Evolutionary conservation across 2,113 vertebrate genomes (phyloP).

Genomic region (Trogon surrucura): DNA sequence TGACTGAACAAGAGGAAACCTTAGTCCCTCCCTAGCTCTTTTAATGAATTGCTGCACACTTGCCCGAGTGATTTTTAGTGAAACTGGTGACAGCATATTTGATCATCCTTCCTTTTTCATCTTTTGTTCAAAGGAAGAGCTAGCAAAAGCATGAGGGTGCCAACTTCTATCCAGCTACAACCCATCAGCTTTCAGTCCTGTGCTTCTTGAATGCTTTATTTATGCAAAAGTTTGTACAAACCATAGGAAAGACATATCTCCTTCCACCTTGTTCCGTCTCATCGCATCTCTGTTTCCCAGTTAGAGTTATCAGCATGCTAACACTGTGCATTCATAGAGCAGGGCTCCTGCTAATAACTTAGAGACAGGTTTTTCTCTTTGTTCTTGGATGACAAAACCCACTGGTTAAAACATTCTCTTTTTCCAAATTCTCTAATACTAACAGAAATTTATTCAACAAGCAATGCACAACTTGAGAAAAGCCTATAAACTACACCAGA

Average conservation of each 20-base stretch:
- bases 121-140: not conserved
- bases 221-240: not conserved
- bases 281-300: not conserved
- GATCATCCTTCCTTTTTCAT: not conserved
- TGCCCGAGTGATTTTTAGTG: not conserved
- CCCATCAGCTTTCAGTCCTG: not conserved
- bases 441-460: not conserved
- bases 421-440: not conserved
- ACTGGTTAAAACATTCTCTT: not conserved
- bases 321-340: not conserved
- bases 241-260: not conserved
- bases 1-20: not conserved
- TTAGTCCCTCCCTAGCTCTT: not conserved
- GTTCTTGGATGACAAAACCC: not conserved
- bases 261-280: not conserved
- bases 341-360: not conserved
- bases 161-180: not conserved
- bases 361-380: rapidly evolving
- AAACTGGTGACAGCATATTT: not conserved
- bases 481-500: not conserved
- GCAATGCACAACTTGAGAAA: not conserved
- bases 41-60: not conserved
- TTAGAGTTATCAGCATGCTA: not conserved
- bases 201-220: not conserved
- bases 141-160: not conserved